Conservation (phyloP, 2,113 vertebrate species). For the Pluvianellus socialis region DNA sequence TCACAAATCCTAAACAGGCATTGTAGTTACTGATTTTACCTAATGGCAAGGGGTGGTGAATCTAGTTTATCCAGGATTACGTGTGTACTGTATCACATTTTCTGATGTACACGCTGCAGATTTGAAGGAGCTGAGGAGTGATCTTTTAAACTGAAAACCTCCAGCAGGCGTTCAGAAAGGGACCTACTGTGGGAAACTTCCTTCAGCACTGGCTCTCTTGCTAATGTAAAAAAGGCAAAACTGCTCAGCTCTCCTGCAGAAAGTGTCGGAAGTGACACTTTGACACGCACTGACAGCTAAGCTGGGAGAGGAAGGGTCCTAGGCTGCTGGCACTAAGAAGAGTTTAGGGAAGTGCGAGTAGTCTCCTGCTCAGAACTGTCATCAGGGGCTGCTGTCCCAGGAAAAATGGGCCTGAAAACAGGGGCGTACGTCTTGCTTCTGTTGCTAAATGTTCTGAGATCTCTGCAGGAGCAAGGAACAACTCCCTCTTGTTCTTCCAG, state of each 20-base stretch:
- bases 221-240: not conserved
- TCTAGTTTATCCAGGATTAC: slow-evolving; percentile 61
- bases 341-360: not conserved
- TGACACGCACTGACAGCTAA: not conserved
- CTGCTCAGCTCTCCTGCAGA: not conserved
- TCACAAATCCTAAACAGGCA: slow-evolving; percentile 47
- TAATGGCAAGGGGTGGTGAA: slow-evolving; percentile 19
- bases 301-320: not conserved
- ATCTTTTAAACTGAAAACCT: not conserved
- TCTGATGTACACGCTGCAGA: not conserved
- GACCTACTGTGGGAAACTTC: not conserved
- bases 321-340: not conserved
- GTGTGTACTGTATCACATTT: not conserved
- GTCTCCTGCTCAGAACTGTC: not conserved
- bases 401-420: not conserved
- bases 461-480: not conserved
- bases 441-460: not conserved
- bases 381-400: not conserved
- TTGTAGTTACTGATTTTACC: slow-evolving; percentile 50
- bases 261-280: not conserved
- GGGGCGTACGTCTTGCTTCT: not conserved
- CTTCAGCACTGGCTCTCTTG: not conserved
- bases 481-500: not conserved
- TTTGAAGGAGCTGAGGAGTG: not conserved
- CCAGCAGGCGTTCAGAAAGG: not conserved